These are phyloP conservation scores for Bombus impatiens DNA, from an alignment of 1,140 invertebrate species.

Conservation along the genomic window DNA sequence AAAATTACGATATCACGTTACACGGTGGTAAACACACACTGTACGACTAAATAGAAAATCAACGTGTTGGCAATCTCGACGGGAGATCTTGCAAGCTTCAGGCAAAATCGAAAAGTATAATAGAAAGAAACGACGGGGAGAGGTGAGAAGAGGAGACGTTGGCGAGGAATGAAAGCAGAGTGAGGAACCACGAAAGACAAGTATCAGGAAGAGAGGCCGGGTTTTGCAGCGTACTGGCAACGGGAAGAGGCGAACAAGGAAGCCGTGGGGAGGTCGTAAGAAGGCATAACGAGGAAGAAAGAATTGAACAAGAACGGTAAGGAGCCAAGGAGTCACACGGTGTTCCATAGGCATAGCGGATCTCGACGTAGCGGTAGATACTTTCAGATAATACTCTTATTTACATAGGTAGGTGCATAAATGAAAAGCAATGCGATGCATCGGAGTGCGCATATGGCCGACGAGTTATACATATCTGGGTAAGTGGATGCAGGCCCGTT, in stretches of 20 bases:
- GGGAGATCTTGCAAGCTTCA: constrained; percentile 15
- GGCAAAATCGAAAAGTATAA: constrained; percentile 7
- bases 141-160: not conserved
- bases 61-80: constrained; percentile 47
- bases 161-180: constrained; percentile 17
- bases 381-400: constrained; percentile 67
- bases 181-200: constrained; percentile 51
- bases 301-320: constrained; percentile 70
- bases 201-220: constrained; percentile 18
- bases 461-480: constrained; percentile 35
- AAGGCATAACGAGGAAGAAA: constrained; percentile 27
- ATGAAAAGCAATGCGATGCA: constrained; percentile 61
- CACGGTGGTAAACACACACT: not conserved
- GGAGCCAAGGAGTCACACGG: constrained; percentile 73
- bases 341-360: constrained; percentile 71
- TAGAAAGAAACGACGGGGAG: constrained; percentile 10
- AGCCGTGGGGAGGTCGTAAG: not conserved
- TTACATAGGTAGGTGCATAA: constrained; percentile 69
- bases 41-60: constrained; percentile 10
- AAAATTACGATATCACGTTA: constrained; percentile 32
- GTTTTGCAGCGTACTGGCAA: constrained; percentile 5
- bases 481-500: constrained; percentile 39
- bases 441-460: constrained; percentile 21
- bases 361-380: constrained; percentile 72
- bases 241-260: constrained; percentile 37